These are phyloP conservation scores for Cettia cetti DNA, from an alignment of 2,113 vertebrate species.

Conservation along the genomic window DNA sequence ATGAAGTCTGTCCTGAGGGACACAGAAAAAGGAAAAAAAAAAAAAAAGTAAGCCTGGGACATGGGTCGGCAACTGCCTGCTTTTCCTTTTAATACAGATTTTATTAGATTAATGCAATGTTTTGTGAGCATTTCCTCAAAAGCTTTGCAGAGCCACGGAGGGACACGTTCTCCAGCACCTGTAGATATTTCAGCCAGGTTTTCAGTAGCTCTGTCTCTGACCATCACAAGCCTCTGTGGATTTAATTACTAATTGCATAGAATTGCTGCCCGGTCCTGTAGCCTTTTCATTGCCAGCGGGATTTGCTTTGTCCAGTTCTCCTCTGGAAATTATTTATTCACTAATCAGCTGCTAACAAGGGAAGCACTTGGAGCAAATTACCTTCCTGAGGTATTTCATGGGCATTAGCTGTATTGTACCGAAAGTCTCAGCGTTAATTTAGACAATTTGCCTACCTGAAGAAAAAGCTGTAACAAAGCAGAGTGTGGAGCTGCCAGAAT, in stretches of 20 bases:
- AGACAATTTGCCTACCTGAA: not conserved
- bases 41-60: not conserved
- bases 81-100: not conserved
- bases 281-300: not conserved
- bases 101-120: not conserved
- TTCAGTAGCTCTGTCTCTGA: not conserved
- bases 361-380: not conserved
- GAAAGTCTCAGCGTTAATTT: not conserved
- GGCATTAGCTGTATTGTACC: not conserved
- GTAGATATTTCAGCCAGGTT: not conserved
- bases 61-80: rapidly evolving
- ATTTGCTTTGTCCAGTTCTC: not conserved
- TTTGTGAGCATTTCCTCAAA: not conserved
- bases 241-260: not conserved
- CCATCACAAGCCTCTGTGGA: not conserved
- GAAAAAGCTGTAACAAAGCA: not conserved
- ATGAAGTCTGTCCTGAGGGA: not conserved
- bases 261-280: not conserved
- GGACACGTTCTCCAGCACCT: not conserved
- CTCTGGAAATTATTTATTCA: not conserved
- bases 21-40: not conserved
- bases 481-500: not conserved
- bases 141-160: not conserved
- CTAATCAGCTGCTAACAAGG: not conserved
- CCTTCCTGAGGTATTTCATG: not conserved